Evolutionary conservation across 1,140 invertebrate genomes (phyloP).

Genomic region (Macrostomum lignano): DNA sequence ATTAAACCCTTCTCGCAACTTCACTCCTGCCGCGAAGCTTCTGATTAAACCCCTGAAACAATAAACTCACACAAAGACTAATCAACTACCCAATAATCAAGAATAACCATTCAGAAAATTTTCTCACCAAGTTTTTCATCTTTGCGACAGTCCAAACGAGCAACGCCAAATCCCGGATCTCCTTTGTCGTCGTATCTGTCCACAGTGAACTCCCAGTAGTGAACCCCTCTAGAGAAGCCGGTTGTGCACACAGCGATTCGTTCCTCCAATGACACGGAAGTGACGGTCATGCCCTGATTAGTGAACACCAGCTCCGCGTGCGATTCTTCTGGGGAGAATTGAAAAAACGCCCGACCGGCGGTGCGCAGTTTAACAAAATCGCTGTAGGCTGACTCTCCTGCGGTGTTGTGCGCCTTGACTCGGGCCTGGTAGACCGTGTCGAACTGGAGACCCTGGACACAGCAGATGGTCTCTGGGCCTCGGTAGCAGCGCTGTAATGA

Average conservation of each 20-base stretch:
- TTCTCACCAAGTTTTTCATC: conserved; percentile 83
- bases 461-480: conserved; percentile 83
- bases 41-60: no score
- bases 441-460: conserved; percentile 85
- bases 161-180: conserved; percentile 79
- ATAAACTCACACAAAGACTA: no score
- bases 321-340: no score
- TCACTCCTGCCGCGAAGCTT: no score
- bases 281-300: background rate
- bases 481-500: no score
- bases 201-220: conserved; percentile 79
- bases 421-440: conserved; percentile 85
- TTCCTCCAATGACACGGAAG: conserved; percentile 42
- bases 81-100: no score
- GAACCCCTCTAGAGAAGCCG: conserved; percentile 67
- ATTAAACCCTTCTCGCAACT: no score
- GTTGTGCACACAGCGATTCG: conserved; percentile 61
- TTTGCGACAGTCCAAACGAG: conserved; percentile 55
- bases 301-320: no score
- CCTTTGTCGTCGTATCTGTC: conserved; percentile 75
- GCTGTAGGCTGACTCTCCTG: conserved; percentile 73
- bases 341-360: no score
- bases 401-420: conserved; percentile 79
- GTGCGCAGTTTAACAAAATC: conserved; percentile 78
- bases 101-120: no score